Percentiles rank a stretch among this genome's conserved stretches.
These are phyloP conservation scores for Melanotaenia duboulayi DNA, from an alignment of 2,113 vertebrate species.

Conservation along the genomic window DNA sequence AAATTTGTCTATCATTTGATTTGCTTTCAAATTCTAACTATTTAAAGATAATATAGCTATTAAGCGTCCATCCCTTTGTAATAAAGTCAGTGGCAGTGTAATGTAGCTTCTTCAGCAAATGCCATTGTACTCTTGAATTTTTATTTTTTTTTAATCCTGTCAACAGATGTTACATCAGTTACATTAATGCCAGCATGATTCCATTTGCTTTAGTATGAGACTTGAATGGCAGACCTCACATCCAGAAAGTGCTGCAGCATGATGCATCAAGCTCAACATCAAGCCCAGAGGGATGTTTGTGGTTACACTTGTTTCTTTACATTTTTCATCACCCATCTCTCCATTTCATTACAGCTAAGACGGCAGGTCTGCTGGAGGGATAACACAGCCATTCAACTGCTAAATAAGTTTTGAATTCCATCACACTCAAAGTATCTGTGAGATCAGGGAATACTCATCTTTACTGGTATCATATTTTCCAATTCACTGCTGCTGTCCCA, in stretches of 20 bases:
- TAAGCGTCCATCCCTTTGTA: no score
- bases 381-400: slow-evolving; percentile 42
- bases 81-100: no score
- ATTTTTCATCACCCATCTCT: slow-evolving; percentile 55
- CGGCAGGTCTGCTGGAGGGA: slow-evolving; percentile 54
- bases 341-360: slow-evolving; percentile 44
- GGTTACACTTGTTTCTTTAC: slow-evolving; percentile 46
- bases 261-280: slow-evolving; percentile 19
- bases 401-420: slow-evolving; percentile 58
- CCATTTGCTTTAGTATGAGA: not conserved
- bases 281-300: slow-evolving; percentile 1
- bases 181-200: no score
- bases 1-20: no score
- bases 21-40: no score
- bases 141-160: no score
- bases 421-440: slow-evolving; percentile 20
- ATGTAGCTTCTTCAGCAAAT: no score
- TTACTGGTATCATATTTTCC: slow-evolving; percentile 23
- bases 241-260: slow-evolving; percentile 2
- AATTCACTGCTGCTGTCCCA: not conserved
- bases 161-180: not conserved
- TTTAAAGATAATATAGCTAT: no score
- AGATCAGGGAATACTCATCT: slow-evolving; percentile 10
- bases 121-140: no score
- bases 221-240: not conserved